Percentiles rank a stretch among this genome's conserved stretches.
Evolutionary conservation across 2,113 vertebrate species (phyloP).

Genomic region (Mobula birostris): DNA sequence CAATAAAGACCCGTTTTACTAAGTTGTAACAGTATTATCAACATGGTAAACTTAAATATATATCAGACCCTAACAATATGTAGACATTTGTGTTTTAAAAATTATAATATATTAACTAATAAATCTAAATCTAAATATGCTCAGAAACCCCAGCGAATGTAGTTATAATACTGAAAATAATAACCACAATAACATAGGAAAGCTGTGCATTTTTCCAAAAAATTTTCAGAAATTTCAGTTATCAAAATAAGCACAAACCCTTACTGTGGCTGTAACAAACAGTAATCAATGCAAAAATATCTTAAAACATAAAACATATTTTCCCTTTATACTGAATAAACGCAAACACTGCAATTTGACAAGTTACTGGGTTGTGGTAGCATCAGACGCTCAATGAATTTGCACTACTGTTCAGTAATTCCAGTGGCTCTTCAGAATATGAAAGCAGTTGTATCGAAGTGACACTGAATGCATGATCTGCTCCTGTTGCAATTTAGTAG

Average conservation of each 20-base stretch:
- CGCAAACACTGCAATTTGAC: neutral
- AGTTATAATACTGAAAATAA: constrained; percentile 31
- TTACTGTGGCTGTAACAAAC: constrained; percentile 7
- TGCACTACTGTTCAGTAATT: neutral
- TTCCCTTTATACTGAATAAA: constrained; percentile 2
- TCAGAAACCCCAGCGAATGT: constrained; percentile 11
- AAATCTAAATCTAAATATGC: constrained; percentile 32
- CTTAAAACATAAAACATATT: neutral
- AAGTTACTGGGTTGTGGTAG: neutral
- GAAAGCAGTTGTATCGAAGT: neutral
- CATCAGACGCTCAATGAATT: neutral
- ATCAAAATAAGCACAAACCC: neutral
- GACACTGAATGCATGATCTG: neutral
- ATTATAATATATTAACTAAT: constrained; percentile 33
- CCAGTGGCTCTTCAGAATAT: too few relatives aligned
- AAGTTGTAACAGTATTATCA: constrained; percentile 19
- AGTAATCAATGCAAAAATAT: neutral
- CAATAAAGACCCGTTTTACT: constrained; percentile 16
- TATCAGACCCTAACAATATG: constrained; percentile 1
- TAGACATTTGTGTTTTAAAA: constrained; percentile 29
- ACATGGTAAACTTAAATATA: constrained; percentile 19
- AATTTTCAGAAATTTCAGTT: constrained; percentile 1
- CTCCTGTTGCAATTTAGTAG: neutral
- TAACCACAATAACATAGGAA: neutral
- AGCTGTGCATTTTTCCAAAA: constrained; percentile 29